Percentiles rank a stretch among this genome's conserved stretches.
Evolutionary conservation across 1,140 invertebrate species (phyloP).

Genomic region (Heterodera schachtii): DNA sequence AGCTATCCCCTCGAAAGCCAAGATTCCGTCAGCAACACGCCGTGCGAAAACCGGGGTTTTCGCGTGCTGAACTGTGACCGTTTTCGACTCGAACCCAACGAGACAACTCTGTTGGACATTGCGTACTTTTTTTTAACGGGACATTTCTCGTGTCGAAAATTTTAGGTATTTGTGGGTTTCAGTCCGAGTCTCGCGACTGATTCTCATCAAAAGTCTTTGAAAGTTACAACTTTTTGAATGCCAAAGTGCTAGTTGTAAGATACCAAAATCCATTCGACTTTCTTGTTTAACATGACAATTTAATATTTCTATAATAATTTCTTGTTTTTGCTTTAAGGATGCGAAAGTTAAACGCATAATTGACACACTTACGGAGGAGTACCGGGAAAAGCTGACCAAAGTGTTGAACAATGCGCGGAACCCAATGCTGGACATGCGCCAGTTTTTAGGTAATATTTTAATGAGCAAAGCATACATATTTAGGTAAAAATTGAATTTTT

Average conservation of each 20-base stretch:
- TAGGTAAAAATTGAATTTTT: too few species aligned
- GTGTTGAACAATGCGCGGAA: slow-evolving; percentile 4
- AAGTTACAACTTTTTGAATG: too few species aligned
- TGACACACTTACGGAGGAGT: slow-evolving; percentile 11
- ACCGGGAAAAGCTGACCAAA: slow-evolving; percentile 12
- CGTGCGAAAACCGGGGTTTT: slow-evolving; percentile 85
- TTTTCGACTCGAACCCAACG: slow-evolving; percentile 80
- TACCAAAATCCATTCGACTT: too few species aligned
- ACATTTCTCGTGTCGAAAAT: slow-evolving; percentile 19
- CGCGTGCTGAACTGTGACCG: slow-evolving; percentile 80
- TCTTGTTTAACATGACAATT: too few species aligned
- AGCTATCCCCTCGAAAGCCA: too few species aligned
- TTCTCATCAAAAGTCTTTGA: too few species aligned
- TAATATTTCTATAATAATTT: background rate
- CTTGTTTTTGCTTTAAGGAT: background rate
- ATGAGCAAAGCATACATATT: too few species aligned
- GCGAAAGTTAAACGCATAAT: background rate
- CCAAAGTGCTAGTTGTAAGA: too few species aligned
- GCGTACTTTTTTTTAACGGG: slow-evolving; percentile 69
- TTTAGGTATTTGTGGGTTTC: background rate
- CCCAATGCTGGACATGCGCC: slow-evolving; percentile 1
- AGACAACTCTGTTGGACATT: slow-evolving; percentile 82
- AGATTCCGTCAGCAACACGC: slow-evolving; percentile 69
- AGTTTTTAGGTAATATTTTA: background rate
- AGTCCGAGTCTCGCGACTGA: too few species aligned